Evolutionary conservation across 2,113 vertebrate genomes (phyloP).

Genomic region (Plecturocebus donacophilus): DNA sequence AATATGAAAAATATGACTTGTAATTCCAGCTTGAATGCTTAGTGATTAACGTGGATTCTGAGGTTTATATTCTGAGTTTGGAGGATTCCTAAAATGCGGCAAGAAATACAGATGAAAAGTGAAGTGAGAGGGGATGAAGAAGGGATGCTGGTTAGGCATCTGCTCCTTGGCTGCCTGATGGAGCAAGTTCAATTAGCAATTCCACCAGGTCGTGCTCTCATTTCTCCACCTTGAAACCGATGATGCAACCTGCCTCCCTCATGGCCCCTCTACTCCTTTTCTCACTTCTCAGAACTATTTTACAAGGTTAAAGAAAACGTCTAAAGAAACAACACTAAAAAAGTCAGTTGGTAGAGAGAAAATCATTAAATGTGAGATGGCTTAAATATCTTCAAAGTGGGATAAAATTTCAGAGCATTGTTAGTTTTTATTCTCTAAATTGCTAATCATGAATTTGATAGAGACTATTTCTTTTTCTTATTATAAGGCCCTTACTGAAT

Average conservation of each 20-base stretch:
- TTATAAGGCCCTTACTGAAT: constrained; percentile 16
- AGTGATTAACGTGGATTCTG: background rate
- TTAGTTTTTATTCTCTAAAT: constrained; percentile 40
- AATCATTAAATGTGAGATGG: background rate
- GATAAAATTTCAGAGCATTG: constrained; percentile 28
- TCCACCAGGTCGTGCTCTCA: background rate
- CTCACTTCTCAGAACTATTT: background rate
- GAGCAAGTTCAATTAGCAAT: background rate
- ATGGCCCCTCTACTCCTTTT: background rate
- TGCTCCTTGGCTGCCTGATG: background rate
- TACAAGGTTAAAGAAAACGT: constrained; percentile 1
- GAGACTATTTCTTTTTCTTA: background rate
- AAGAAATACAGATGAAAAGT: background rate
- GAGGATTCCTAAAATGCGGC: background rate
- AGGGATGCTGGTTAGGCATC: background rate
- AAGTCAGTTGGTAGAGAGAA: background rate
- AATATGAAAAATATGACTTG: background rate
- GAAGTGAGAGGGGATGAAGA: background rate
- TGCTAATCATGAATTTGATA: constrained; percentile 36
- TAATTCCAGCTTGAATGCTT: background rate
- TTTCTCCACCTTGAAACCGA: background rate
- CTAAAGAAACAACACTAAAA: constrained; percentile 24
- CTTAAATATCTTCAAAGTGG: constrained; percentile 16
- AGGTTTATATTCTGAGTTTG: background rate
- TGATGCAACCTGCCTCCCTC: background rate